A percentile compares a stretch with the other conserved stretches of the same genome.
Evolutionary conservation across 2,888 invertebrate genomes (phyloP).

Genomic region (Drosophila borealis): DNA sequence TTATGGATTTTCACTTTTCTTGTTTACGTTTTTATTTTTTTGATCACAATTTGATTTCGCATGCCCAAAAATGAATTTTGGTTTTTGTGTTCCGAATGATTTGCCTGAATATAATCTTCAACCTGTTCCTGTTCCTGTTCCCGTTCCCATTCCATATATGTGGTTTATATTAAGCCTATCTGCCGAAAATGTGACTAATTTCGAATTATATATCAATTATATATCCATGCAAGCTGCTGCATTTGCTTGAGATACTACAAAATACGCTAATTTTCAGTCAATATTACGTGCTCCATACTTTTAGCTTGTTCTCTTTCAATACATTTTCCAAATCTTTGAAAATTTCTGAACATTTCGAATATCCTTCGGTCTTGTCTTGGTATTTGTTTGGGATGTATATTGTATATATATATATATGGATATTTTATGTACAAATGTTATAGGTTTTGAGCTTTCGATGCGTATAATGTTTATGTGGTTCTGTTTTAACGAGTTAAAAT

Average conservation of each 20-base stretch:
- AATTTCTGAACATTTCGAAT: conserved; percentile 14
- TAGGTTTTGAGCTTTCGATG: conserved; percentile 33
- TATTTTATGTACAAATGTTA: conserved; percentile 47
- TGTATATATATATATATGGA: conserved; percentile 20
- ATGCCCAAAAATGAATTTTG: conserved; percentile 75
- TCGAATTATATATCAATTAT: conserved; percentile 25
- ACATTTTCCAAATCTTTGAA: conserved; percentile 7
- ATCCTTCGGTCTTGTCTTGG: conserved; percentile 4
- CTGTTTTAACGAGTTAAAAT: conserved; percentile 47
- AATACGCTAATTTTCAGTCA: conserved; percentile 73
- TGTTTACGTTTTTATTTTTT: conserved; percentile 71
- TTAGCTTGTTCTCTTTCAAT: conserved; percentile 1
- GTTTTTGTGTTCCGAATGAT: conserved; percentile 74
- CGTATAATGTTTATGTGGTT: conserved; percentile 14
- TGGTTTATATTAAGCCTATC: conserved; percentile 47
- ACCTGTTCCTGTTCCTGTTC: conserved; percentile 32
- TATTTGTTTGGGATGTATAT: conserved; percentile 12
- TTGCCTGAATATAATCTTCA: conserved; percentile 62
- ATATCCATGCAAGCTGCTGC: conserved; percentile 55
- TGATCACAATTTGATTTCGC: conserved; percentile 84
- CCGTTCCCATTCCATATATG: conserved; percentile 25
- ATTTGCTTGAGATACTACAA: conserved; percentile 52
- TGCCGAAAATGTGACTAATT: conserved; percentile 45
- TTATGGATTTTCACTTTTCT: conserved; percentile 67
- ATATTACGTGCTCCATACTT: conserved; percentile 54